These are phyloP conservation scores for Phanerotoma sp. DNA, from an alignment of 2,888 invertebrate species.

Conservation along the genomic window DNA sequence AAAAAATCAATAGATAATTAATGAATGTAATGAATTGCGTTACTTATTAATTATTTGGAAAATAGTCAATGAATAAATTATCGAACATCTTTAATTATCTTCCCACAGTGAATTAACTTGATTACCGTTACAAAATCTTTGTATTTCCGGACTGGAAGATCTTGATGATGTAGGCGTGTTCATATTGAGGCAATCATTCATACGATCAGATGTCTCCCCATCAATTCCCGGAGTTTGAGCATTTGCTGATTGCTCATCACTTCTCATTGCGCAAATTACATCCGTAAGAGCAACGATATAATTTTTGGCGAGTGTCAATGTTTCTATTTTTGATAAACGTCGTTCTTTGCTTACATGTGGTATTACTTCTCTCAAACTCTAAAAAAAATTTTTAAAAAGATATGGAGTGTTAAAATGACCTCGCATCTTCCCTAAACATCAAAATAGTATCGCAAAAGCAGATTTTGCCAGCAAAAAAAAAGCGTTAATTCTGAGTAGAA, in stretches of 20 bases:
- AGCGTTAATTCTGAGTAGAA: no score
- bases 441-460: no score
- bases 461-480: no score
- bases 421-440: no score
- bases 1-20: neutral
- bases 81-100: constrained; percentile 13
- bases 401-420: no score
- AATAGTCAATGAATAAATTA: neutral
- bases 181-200: constrained; percentile 38
- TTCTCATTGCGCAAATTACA: constrained; percentile 79
- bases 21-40: neutral
- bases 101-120: constrained; percentile 36
- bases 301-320: constrained; percentile 83
- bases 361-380: constrained; percentile 81
- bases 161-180: constrained; percentile 45
- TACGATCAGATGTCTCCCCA: constrained; percentile 24
- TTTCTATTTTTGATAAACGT: constrained; percentile 85
- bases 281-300: constrained; percentile 88
- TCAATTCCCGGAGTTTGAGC: constrained; percentile 26
- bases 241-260: constrained; percentile 57
- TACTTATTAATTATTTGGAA: no score
- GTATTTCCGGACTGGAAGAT: constrained; percentile 41
- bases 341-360: constrained; percentile 84
- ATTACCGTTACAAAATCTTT: constrained; percentile 31
- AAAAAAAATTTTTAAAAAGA: no score